Evolutionary conservation across 2,797 vertebrate species (phyloP).

Genomic region (Carapus acus): DNA sequence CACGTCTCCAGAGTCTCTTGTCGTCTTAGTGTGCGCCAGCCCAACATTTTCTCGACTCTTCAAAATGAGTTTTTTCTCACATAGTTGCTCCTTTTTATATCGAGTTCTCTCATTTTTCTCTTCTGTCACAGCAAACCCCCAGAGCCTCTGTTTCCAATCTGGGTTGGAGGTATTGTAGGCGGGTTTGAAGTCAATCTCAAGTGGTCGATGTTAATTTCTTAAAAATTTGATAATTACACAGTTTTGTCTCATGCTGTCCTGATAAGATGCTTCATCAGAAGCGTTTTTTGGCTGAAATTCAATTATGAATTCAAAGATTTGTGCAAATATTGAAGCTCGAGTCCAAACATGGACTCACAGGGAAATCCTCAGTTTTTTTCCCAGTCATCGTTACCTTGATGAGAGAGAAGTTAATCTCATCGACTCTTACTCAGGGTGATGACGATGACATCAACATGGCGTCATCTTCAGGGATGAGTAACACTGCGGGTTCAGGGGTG

Average conservation of each 20-base stretch:
- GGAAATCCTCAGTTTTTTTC: slow-evolving; percentile 13
- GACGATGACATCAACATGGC: slow-evolving; percentile 50
- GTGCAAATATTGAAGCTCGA: no score
- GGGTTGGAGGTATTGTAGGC: no score
- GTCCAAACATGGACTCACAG: slow-evolving; percentile 32
- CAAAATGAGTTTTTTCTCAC: slow-evolving; percentile 48
- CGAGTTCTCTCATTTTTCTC: slow-evolving; percentile 28
- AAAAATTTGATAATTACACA: background rate
- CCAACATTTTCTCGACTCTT: slow-evolving; percentile 35
- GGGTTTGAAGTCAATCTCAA: slow-evolving; percentile 4
- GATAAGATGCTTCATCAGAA: no score
- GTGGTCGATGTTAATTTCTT: no score
- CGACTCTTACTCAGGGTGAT: slow-evolving; percentile 21
- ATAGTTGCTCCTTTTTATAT: slow-evolving; percentile 19
- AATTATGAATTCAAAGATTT: no score
- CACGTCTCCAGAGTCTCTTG: slow-evolving; percentile 42
- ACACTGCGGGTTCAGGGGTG: no score
- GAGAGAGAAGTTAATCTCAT: slow-evolving; percentile 26
- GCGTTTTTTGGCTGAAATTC: no score
- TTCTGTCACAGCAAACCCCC: background rate
- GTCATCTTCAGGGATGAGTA: slow-evolving; percentile 41
- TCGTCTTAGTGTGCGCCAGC: slow-evolving; percentile 33
- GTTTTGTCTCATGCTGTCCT: no score
- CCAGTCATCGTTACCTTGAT: slow-evolving; percentile 28
- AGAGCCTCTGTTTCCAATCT: no score